Evolutionary conservation across 1,140 invertebrate species (phyloP).

Genomic region (Dinothrombium tinctorium): DNA sequence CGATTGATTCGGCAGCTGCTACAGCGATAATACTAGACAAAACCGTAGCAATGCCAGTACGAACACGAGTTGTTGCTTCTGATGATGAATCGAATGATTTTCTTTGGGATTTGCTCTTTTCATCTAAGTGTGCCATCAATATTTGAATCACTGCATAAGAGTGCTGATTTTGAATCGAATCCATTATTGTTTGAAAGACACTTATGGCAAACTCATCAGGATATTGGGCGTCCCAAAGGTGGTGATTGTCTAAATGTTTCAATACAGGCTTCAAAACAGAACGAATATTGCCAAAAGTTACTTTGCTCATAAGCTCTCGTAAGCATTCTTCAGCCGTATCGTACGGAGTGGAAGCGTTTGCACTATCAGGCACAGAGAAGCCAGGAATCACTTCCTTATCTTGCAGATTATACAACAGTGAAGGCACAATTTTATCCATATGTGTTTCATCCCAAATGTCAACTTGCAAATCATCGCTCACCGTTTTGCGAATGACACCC

Average conservation of each 20-base stretch:
- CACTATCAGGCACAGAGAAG: background rate
- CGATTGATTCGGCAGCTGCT: conserved; percentile 80
- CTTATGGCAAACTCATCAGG: conserved; percentile 87
- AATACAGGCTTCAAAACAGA: conserved; percentile 66
- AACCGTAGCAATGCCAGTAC: conserved; percentile 80
- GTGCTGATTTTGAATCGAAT: conserved; percentile 90
- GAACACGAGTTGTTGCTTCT: conserved; percentile 25
- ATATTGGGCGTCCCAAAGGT: conserved; percentile 40
- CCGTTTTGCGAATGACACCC: conserved; percentile 91
- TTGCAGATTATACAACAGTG: conserved; percentile 90
- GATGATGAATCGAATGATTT: too few relatives aligned
- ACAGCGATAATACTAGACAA: conserved; percentile 91
- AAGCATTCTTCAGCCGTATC: conserved; percentile 78
- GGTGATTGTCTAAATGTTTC: conserved; percentile 79
- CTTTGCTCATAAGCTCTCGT: conserved; percentile 76
- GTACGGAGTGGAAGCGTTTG: conserved; percentile 35
- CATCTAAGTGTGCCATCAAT: conserved; percentile 72
- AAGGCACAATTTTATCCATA: conserved; percentile 99
- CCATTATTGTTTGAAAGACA: conserved; percentile 91
- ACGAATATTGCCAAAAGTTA: conserved; percentile 76
- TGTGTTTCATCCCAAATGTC: conserved; percentile 96
- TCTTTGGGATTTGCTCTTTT: conserved; percentile 21
- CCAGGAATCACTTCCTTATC: conserved; percentile 17
- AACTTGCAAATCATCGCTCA: conserved; percentile 92
- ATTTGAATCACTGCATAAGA: conserved; percentile 90